phyloP scores from a whole-genome alignment of 2,113 vertebrate genomes.

The Lepisosteus osseus region DNA sequence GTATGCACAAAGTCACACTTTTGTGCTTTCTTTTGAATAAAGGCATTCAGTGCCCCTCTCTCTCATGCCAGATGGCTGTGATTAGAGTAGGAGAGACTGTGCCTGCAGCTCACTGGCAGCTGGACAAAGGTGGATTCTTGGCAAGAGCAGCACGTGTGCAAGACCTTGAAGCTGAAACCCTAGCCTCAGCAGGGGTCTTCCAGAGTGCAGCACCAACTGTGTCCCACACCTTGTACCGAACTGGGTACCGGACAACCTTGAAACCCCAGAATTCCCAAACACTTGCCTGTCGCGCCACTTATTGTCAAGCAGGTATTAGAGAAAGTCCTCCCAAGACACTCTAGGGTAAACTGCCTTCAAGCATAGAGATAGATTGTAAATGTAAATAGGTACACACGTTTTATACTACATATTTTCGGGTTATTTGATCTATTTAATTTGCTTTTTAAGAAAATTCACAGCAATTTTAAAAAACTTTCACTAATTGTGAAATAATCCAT shows the following conservation, averaged over 20 bases:
- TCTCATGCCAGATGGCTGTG: constrained; percentile 27
- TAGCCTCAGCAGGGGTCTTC: constrained; percentile 1
- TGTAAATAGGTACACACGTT: too few relatives aligned
- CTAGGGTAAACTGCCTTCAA: too few relatives aligned
- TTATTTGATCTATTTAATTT: too few relatives aligned
- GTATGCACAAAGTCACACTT: constrained; percentile 17
- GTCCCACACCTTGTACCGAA: constrained; percentile 19
- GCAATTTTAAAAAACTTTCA: too few relatives aligned
- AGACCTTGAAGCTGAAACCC: not conserved
- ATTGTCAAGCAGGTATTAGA: too few relatives aligned
- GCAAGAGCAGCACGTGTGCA: constrained; percentile 6
- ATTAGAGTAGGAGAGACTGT: constrained; percentile 17
- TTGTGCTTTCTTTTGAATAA: constrained; percentile 14
- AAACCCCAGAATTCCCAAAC: too few relatives aligned
- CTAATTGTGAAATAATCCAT: too few relatives aligned
- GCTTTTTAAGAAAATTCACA: too few relatives aligned
- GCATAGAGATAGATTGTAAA: too few relatives aligned
- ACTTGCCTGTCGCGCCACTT: too few relatives aligned
- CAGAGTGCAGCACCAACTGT: constrained; percentile 14
- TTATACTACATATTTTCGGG: too few relatives aligned
- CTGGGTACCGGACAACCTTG: not conserved
- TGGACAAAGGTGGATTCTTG: constrained; percentile 22
- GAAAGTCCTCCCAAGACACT: too few relatives aligned
- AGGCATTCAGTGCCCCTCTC: constrained; percentile 15
- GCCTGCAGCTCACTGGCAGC: constrained; percentile 25